Conservation (phyloP, 2,113 vertebrate species). For the Naja naja region DNA sequence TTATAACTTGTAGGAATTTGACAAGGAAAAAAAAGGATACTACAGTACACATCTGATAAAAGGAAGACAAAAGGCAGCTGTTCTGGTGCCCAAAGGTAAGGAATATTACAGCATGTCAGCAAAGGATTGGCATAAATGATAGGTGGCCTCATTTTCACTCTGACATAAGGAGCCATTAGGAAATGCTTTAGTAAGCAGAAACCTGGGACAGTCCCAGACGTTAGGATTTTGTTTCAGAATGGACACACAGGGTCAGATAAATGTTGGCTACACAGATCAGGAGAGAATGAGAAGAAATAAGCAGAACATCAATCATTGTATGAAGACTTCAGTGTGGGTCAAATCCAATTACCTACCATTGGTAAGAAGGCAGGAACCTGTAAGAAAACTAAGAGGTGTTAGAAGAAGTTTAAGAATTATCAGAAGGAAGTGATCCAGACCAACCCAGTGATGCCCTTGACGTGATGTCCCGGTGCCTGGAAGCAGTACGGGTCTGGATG, state of each 20-base stretch:
- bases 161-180: conserved; percentile 2
- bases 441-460: too few species aligned
- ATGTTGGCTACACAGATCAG: conserved; percentile 44
- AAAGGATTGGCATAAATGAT: not conserved
- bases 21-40: conserved; percentile 1
- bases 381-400: not conserved
- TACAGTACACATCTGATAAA: not conserved
- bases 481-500: too few species aligned
- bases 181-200: conserved; percentile 43
- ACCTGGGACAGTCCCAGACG: conserved; percentile 33
- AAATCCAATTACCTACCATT: conserved; percentile 38
- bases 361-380: conserved; percentile 25
- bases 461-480: too few species aligned
- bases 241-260: conserved; percentile 45
- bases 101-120: not conserved
- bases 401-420: conserved; percentile 20
- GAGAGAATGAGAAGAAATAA: conserved; percentile 18
- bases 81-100: not conserved
- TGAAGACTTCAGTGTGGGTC: conserved; percentile 40
- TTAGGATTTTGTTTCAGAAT: not conserved
- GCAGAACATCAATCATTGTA: conserved; percentile 52
- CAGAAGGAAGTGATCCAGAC: not conserved
- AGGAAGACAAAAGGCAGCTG: not conserved
- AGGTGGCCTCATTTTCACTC: conserved; percentile 41
- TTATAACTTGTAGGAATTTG: conserved; percentile 1